Evolutionary conservation across 2,797 vertebrate species (phyloP), one percentile per base, ranked within the genome.

Genomic region (Darevskia nairensis): DNA sequence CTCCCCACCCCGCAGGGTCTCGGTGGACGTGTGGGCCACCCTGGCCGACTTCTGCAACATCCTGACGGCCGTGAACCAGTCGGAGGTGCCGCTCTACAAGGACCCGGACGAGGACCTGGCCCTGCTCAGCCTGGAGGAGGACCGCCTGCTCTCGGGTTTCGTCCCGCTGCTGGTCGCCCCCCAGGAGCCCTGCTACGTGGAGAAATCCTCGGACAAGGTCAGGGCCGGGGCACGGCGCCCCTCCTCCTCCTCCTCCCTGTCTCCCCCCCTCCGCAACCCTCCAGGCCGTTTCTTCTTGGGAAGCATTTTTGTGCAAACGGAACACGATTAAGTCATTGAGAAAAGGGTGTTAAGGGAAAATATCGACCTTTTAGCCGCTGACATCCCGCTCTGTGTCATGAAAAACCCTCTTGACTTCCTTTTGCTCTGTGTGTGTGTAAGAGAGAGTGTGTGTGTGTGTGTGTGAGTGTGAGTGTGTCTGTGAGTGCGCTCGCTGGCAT

Each of bases 111-210:
- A 97, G 85, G 97, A 97, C 96, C 97, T 98, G 94, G 95, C 96
- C 90, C 96, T 97, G 91, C 97, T 98, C 90, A 97, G 96, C 95
- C 97, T 98, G 95, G 97, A 98, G 95, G 97, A 98, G 92, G 97
- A 98, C 93, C 97, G 96, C 75, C 96, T 97, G 94, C 97, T 98
- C 93, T 97, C 97, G 71, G 97, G 97, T 93, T 98, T 98, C 96
- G 95, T 98, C 90, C 97, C 97, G 87, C 96, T 98, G 95, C 96
- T 98, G 93, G 97, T 96, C 61, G 97, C 89, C 98, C 99, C 99
- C 69, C 99, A 99, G 97, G 99, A 99, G 94, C 98, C 99, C 79
- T 99, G 99, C 97, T 99, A 99, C 97, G 98, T 98, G 95, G 99
- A 99, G 97, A 97, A 97, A 95, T 97, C 97, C 96, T 98, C 98